Evolutionary conservation across 2,888 invertebrate species (phyloP), one percentile per base, ranked within the genome.

Genomic region (Ochropleura leucogaster): DNA sequence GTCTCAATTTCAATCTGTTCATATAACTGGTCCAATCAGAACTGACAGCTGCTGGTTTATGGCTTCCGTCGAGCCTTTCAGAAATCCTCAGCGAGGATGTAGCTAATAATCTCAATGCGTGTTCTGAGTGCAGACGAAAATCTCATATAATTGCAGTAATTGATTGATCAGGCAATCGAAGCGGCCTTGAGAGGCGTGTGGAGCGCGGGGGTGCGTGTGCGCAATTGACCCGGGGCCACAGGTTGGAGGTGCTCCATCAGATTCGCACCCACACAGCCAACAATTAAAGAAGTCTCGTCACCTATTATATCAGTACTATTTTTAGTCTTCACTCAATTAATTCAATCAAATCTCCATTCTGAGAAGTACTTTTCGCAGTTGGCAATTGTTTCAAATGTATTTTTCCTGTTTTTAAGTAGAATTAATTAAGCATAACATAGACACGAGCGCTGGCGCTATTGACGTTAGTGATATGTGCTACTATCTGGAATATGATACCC

Each of bases 121-220:
- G 84, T 70, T 84, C 62, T 59, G 57, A 76, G 69, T 76, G 70
- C 65, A 67, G 70, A 78, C 74, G 20, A 77, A 75, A 79, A 85
- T 85, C 82, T 79, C 44, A 53, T 67, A 65, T 82, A 85, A 87
- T 87, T 85, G 68, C 68, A 81, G 3, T 53, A 79, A 75, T 83
- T 80, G 59, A 81, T 80, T 71, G 74, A 72, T 81, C 68, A 81
- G 79, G 69, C 79, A 67, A 83, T 81, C 69, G 74, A 55, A 66
- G 40, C 63, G 80, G 67, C 85, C 88, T 88, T 82, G 82, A 47
- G 82, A 73, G 82, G 71, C 59, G 64, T 64, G 80, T 44, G 64
- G 57, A 16, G 44, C 55, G 79, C 74, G 57, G 30, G 68, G 69
- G 51, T 66, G 77, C 82, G 77, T 57, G 77, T 10, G 72, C 63